Percentiles rank a stretch among this genome's conserved stretches.
These are phyloP conservation scores for Corythaixoides concolor DNA, from an alignment of 2,113 vertebrate species.

Conservation along the genomic window DNA sequence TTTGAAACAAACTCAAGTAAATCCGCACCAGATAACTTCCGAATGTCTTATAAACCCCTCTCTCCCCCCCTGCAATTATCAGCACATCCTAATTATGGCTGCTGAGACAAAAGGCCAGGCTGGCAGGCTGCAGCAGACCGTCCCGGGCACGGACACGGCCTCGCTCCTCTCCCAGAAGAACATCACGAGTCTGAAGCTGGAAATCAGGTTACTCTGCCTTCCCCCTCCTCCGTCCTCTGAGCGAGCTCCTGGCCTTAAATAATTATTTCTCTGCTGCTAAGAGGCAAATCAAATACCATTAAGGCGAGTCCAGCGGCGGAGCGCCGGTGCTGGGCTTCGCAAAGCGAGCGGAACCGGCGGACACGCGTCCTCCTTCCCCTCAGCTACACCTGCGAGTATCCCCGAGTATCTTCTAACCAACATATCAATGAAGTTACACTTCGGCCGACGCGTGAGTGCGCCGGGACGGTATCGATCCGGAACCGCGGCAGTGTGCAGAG, in stretches of 20 bases:
- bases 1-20: not conserved
- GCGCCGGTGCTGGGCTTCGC: not conserved
- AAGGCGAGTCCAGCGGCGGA: not conserved
- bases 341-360: rapidly evolving
- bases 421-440: not conserved
- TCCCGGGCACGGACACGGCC: rapidly evolving
- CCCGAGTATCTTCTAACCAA: not conserved
- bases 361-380: not conserved
- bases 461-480: not conserved
- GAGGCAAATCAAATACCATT: constrained; percentile 12
- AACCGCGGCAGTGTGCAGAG: not conserved
- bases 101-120: not conserved
- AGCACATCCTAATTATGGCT: not conserved
- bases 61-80: rapidly evolving
- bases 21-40: not conserved
- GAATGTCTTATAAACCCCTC: not conserved
- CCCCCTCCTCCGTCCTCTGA: not conserved
- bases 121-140: not conserved
- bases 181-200: not conserved
- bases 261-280: constrained; percentile 4
- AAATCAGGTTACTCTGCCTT: not conserved
- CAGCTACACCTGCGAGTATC: not conserved
- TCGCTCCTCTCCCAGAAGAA: not conserved
- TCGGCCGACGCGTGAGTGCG: not conserved
- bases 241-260: not conserved